phyloP scores from a whole-genome alignment of 2,113 vertebrate genomes.

The Dasyurus viverrinus region DNA sequence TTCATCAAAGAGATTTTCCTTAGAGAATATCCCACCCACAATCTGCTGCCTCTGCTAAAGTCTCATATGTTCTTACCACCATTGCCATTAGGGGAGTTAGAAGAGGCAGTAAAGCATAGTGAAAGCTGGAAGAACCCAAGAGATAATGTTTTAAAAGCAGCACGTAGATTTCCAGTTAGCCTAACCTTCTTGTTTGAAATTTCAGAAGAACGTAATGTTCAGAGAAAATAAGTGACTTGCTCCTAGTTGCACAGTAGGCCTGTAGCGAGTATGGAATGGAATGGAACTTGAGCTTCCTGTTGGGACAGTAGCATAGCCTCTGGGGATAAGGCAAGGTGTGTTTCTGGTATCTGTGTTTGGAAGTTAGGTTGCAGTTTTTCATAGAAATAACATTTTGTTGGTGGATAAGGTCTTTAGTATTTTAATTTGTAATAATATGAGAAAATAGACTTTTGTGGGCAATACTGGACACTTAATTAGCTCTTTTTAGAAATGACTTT shows the following conservation, averaged over 20 bases:
- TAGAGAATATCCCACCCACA: background rate
- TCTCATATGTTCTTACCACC: background rate
- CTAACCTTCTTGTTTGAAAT: background rate
- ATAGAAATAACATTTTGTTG: background rate
- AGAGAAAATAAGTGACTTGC: background rate
- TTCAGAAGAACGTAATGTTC: background rate
- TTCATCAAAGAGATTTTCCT: background rate
- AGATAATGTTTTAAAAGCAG: background rate
- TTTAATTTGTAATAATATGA: background rate
- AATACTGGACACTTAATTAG: background rate
- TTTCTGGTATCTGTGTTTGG: background rate
- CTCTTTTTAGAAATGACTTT: too few species aligned
- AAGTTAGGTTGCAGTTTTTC: background rate
- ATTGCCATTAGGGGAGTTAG: background rate
- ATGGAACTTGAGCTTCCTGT: background rate
- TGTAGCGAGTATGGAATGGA: background rate
- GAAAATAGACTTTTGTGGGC: background rate
- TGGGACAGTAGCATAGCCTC: background rate
- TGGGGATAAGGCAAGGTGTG: background rate
- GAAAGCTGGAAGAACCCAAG: background rate
- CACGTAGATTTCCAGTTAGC: background rate
- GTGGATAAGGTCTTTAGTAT: background rate
- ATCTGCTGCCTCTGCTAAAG: background rate
- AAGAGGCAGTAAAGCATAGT: background rate
- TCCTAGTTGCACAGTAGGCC: background rate